A percentile compares a stretch with the other conserved stretches of the same genome.
Evolutionary conservation across 2,113 vertebrate species (phyloP).

Genomic region (Sceloporus undulatus): DNA sequence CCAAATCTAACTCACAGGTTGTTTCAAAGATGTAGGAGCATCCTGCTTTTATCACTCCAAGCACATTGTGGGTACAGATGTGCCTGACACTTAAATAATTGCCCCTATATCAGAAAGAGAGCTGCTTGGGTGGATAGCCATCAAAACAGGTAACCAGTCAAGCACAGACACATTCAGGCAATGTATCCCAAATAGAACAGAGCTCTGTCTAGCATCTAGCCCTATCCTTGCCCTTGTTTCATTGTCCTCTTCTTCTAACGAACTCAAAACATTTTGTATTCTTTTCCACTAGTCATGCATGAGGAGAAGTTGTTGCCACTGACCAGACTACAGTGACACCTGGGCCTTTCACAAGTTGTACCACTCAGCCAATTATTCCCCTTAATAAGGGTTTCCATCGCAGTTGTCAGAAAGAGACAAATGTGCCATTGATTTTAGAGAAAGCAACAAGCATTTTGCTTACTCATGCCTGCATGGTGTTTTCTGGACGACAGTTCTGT

Average conservation of each 20-base stretch:
- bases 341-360: slow-evolving; percentile 39
- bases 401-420: slow-evolving; percentile 44
- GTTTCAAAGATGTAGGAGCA: not conserved
- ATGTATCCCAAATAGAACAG: not conserved
- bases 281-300: slow-evolving; percentile 30
- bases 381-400: slow-evolving; percentile 34
- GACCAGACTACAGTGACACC: slow-evolving; percentile 22
- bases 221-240: not conserved
- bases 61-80: not conserved
- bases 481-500: slow-evolving; percentile 25
- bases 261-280: slow-evolving; percentile 31
- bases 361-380: slow-evolving; percentile 27
- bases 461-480: slow-evolving; percentile 35
- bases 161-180: slow-evolving; percentile 2
- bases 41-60: not conserved
- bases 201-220: not conserved
- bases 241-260: slow-evolving; percentile 19
- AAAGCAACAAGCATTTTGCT: slow-evolving; percentile 27
- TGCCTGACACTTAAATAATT: not conserved
- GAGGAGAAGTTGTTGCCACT: slow-evolving; percentile 24
- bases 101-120: not conserved
- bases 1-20: not conserved
- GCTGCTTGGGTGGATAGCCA: not conserved
- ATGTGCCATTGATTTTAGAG: slow-evolving; percentile 25
- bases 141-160: slow-evolving; percentile 6